Percentiles rank a stretch among this genome's conserved stretches.
Conservation (phyloP, 2,797 vertebrate species). For the Acrossocheilus wenchowensis region DNA sequence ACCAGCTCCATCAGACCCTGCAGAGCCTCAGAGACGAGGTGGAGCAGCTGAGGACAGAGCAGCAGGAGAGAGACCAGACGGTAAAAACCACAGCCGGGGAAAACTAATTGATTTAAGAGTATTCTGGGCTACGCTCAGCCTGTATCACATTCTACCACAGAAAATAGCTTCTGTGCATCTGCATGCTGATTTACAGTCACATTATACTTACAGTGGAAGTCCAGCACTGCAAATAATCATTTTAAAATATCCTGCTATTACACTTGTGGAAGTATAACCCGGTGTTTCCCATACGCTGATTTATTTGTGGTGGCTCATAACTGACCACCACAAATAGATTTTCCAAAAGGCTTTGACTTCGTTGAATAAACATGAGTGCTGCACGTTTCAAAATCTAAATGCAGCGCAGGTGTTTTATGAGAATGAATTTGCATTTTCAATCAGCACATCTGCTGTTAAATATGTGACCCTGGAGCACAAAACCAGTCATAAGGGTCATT, state of each 20-base stretch:
- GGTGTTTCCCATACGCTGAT: too few relatives aligned
- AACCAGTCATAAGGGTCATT: too few relatives aligned
- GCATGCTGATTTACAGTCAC: background rate
- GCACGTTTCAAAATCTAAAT: too few relatives aligned
- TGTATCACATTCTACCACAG: background rate
- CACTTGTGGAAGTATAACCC: background rate
- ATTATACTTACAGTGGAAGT: background rate
- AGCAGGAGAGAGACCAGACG: conserved; percentile 66
- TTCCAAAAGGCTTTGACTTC: too few relatives aligned
- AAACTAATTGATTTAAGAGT: background rate
- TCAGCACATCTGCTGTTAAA: too few relatives aligned
- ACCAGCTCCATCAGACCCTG: conserved; percentile 72
- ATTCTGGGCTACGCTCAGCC: background rate
- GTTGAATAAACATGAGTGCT: too few relatives aligned
- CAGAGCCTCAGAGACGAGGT: conserved; percentile 65
- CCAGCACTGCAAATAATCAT: background rate
- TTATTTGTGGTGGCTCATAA: too few relatives aligned
- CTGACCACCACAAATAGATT: too few relatives aligned
- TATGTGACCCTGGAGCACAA: too few relatives aligned
- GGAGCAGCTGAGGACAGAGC: conserved; percentile 62
- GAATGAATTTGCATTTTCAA: too few relatives aligned
- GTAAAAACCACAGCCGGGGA: conserved; percentile 49
- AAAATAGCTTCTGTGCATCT: background rate
- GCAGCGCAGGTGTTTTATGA: too few relatives aligned
- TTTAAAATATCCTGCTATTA: background rate